phyloP scores from a whole-genome alignment of 1,140 invertebrate genomes.

The Bombus turneri region DNA sequence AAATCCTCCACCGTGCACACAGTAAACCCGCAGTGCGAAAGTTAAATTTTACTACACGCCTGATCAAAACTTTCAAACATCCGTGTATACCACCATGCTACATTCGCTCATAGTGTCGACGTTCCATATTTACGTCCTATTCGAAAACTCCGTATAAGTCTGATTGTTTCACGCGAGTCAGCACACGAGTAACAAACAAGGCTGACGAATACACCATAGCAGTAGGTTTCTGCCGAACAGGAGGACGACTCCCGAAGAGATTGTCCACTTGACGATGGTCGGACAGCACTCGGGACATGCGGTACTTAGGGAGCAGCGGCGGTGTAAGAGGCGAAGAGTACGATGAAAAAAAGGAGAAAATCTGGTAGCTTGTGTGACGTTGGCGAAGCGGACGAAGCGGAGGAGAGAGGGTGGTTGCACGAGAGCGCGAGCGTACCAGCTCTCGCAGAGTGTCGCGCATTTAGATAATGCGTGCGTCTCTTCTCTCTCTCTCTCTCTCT shows the following conservation, averaged over 20 bases:
- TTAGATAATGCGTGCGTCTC: conserved; percentile 80
- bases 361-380: conserved; percentile 40
- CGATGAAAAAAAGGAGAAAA: conserved; percentile 21
- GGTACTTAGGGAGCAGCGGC: conserved; percentile 51
- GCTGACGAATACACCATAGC: not conserved
- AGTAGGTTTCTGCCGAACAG: not conserved
- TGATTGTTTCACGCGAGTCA: not conserved
- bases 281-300: conserved; percentile 69
- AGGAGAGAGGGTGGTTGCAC: conserved; percentile 27
- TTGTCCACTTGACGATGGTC: conserved; percentile 75
- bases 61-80: not conserved
- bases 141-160: not conserved
- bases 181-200: not conserved
- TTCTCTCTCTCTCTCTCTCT: conserved; percentile 9
- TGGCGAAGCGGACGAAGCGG: not conserved
- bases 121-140: not conserved
- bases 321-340: conserved; percentile 31
- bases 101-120: not conserved
- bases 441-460: conserved; percentile 78
- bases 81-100: too few species aligned
- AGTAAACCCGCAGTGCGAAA: not conserved
- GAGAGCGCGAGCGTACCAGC: conserved; percentile 59
- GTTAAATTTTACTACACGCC: not conserved
- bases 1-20: too few species aligned
- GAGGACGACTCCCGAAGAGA: conserved; percentile 62